A percentile compares a stretch with the other conserved stretches of the same genome.
Evolutionary conservation across 2,888 invertebrate species (phyloP).

Genomic region (Anarsia innoxiella): DNA sequence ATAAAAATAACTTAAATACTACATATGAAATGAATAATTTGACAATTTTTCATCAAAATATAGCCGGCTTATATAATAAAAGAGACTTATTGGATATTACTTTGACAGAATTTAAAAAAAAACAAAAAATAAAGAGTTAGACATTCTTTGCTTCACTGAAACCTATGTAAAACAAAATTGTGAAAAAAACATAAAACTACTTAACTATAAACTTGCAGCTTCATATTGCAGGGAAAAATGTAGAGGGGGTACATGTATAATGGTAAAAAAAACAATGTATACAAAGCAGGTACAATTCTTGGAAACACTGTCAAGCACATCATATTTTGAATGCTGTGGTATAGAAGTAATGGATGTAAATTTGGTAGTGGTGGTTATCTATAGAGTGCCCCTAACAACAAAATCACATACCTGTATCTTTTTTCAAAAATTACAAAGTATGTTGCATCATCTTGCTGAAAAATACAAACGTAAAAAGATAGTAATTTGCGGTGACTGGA

Average conservation of each 20-base stretch:
- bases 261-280: background rate
- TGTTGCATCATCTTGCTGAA: background rate
- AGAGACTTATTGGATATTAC: background rate
- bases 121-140: background rate
- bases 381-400: background rate
- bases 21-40: background rate
- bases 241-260: background rate
- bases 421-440: background rate
- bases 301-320: background rate
- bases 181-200: background rate
- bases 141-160: background rate
- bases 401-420: background rate
- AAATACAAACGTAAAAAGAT: conserved; percentile 1
- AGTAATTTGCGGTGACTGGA: conserved; percentile 1
- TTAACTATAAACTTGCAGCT: conserved; percentile 1
- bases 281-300: background rate
- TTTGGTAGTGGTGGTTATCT: background rate
- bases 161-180: background rate
- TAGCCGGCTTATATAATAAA: background rate
- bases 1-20: background rate
- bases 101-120: background rate
- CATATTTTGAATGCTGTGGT: conserved; percentile 3
- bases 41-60: conserved; percentile 1
- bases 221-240: background rate
- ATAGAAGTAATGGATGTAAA: background rate